Evolutionary conservation across 2,888 invertebrate species (phyloP).

Genomic region (Psylliodes chrysocephalus): DNA sequence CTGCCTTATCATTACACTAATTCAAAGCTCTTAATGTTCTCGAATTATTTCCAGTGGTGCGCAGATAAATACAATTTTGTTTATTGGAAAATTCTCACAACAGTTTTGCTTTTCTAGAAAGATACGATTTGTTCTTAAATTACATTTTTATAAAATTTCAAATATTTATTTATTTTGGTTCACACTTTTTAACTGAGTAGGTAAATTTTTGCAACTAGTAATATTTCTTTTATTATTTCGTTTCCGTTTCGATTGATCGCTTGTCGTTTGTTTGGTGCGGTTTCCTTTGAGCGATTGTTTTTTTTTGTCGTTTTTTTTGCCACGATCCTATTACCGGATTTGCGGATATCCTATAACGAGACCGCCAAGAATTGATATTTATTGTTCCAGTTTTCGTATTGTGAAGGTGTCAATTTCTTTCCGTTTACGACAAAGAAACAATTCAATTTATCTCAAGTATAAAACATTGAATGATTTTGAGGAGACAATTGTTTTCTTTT

Average conservation of each 20-base stretch:
- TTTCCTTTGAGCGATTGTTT: neutral
- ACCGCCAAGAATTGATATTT: neutral
- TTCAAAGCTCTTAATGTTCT: too few relatives aligned
- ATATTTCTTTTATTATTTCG: too few relatives aligned
- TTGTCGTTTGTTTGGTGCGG: neutral
- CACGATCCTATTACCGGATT: neutral
- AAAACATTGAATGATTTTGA: neutral
- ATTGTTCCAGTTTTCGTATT: neutral
- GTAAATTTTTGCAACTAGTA: too few relatives aligned
- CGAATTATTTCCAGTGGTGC: too few relatives aligned
- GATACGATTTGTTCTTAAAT: too few relatives aligned
- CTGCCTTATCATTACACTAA: too few relatives aligned
- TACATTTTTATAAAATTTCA: too few relatives aligned
- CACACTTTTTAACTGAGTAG: too few relatives aligned
- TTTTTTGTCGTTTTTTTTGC: neutral
- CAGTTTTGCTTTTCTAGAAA: too few relatives aligned
- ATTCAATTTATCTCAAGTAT: neutral
- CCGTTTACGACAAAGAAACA: neutral
- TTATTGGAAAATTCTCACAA: too few relatives aligned
- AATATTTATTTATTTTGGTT: too few relatives aligned
- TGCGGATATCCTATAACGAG: neutral
- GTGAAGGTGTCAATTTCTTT: neutral
- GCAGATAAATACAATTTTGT: too few relatives aligned
- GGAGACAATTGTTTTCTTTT: neutral
- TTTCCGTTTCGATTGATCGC: neutral